These are phyloP conservation scores for Orientallactaga sibirica DNA, from an alignment of 2,797 vertebrate species.

Conservation along the genomic window DNA sequence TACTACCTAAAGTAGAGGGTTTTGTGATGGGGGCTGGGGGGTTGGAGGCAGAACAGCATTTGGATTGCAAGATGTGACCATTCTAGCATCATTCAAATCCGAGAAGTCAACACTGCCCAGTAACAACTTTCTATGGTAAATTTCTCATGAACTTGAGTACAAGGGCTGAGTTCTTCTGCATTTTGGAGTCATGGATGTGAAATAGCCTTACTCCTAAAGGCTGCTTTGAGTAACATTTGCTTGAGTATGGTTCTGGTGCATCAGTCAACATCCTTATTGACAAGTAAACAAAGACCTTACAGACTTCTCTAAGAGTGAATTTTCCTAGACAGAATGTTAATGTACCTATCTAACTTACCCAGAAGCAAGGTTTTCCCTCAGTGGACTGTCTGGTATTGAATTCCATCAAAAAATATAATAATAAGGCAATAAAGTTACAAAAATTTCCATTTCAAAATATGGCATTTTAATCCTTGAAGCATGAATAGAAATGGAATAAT, in stretches of 20 bases:
- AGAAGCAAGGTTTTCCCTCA: constrained; percentile 50
- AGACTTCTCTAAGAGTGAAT: not conserved
- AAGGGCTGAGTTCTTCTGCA: not conserved
- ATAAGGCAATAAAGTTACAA: constrained; percentile 60
- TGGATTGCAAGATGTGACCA: not conserved
- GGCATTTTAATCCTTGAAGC: constrained; percentile 67
- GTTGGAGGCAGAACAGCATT: not conserved
- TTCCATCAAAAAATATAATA: constrained; percentile 59
- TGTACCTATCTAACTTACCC: constrained; percentile 19
- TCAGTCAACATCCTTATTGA: not conserved
- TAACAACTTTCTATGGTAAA: not conserved
- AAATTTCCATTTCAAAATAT: constrained; percentile 69
- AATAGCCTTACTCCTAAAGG: not conserved
- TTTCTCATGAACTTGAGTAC: not conserved
- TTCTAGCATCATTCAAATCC: not conserved
- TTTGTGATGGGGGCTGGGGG: not conserved
- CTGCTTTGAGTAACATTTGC: constrained; percentile 1
- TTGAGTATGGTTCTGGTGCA: constrained; percentile 1
- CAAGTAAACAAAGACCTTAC: constrained; percentile 20
- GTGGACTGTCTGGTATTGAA: constrained; percentile 16
- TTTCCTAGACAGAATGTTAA: constrained; percentile 49
- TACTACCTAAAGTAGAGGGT: not conserved
- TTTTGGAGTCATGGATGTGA: not conserved
- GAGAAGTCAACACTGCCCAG: not conserved
- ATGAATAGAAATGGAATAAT: constrained; percentile 72